A percentile compares a stretch with the other conserved stretches of the same genome.
Conservation (phyloP, 1,140 invertebrate genomes). For the Chelonus insularis region DNA sequence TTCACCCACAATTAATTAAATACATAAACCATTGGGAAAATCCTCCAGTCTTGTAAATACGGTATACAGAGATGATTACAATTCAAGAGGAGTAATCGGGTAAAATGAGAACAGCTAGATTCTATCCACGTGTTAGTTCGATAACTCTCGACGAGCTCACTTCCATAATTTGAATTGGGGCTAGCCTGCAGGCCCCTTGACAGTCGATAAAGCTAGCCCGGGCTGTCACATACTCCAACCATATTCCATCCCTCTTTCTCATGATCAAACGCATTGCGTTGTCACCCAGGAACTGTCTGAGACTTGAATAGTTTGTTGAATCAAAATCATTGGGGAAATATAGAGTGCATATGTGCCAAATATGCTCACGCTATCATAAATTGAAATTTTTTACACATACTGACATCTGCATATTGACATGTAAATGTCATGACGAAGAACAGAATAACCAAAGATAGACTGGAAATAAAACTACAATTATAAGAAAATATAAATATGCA, state of each 20-base stretch:
- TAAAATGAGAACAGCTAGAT: not conserved
- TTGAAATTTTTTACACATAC: too few species aligned
- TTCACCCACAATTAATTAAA: too few species aligned
- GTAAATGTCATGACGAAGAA: too few species aligned
- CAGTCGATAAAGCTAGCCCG: not conserved
- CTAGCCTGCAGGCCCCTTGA: not conserved
- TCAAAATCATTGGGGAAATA: constrained; percentile 37
- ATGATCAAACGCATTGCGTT: not conserved
- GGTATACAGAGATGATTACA: too few species aligned
- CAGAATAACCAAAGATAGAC: too few species aligned
- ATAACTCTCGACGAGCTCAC: constrained; percentile 19
- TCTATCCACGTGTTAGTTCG: constrained; percentile 10
- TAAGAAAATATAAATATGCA: too few species aligned
- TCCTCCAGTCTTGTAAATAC: too few species aligned
- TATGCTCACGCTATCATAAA: not conserved
- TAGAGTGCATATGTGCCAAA: not conserved
- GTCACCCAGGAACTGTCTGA: constrained; percentile 1
- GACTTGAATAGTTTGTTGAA: constrained; percentile 4
- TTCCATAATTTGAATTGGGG: constrained; percentile 18
- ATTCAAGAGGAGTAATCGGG: not conserved
- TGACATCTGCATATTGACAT: constrained; percentile 9
- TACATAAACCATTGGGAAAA: too few species aligned
- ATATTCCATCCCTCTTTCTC: constrained; percentile 5
- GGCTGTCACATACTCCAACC: not conserved
- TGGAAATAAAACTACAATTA: too few species aligned